phyloP scores from a whole-genome alignment of 2,113 vertebrate species.

The Choloepus hoffmanni region DNA sequence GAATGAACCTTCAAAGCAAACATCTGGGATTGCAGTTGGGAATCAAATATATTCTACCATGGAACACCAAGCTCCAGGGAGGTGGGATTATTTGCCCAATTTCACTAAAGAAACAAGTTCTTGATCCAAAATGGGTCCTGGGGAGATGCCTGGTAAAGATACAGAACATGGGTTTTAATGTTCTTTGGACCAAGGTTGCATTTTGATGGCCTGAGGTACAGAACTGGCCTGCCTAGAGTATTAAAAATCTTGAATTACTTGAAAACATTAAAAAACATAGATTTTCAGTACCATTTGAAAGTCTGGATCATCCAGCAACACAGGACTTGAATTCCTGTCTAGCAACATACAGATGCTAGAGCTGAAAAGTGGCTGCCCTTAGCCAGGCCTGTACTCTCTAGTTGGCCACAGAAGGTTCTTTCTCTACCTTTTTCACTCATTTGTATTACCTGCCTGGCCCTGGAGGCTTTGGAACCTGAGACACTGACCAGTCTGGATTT shows the following conservation, averaged over 20 bases:
- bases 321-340: neutral
- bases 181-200: neutral
- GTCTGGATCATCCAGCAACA: neutral
- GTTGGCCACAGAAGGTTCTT: neutral
- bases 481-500: neutral
- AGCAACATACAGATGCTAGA: neutral
- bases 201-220: neutral
- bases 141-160: neutral
- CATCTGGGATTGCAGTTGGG: neutral
- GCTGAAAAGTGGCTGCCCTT: neutral
- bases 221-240: neutral
- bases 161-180: conserved; percentile 3
- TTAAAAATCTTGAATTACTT: conserved; percentile 40
- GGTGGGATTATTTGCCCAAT: conserved; percentile 9
- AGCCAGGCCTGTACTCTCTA: neutral
- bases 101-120: conserved; percentile 23
- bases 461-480: neutral
- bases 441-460: neutral
- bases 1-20: conserved; percentile 28
- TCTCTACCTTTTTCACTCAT: neutral
- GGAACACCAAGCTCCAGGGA: neutral
- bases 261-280: neutral
- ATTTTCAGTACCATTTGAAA: neutral
- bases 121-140: neutral
- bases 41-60: conserved; percentile 13